Evolutionary conservation across 2,797 vertebrate genomes (phyloP).

Genomic region (Morelia viridis): DNA sequence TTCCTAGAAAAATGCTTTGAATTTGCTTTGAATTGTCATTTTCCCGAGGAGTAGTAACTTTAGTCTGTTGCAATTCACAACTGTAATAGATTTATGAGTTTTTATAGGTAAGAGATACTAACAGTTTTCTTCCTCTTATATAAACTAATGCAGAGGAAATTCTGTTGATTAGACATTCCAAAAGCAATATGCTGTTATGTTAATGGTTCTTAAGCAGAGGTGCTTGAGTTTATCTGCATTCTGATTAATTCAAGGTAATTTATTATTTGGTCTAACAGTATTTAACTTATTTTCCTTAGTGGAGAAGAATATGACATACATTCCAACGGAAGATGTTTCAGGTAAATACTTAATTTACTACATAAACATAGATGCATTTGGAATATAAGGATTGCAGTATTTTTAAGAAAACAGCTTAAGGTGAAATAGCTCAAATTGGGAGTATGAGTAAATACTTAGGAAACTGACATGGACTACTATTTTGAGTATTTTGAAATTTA

Average conservation of each 20-base stretch:
- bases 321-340: constrained; percentile 76
- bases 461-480: not conserved
- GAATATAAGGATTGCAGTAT: not conserved
- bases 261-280: not conserved
- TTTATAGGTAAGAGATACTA: not conserved
- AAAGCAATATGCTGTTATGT: not conserved
- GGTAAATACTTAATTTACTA: constrained; percentile 62
- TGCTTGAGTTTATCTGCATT: not conserved
- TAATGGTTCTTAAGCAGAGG: too few species aligned
- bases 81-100: not conserved
- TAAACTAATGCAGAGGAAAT: not conserved
- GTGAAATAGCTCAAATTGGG: not conserved
- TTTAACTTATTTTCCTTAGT: constrained; percentile 62
- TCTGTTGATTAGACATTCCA: not conserved
- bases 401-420: not conserved
- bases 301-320: constrained; percentile 76
- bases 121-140: not conserved
- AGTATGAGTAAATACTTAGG: not conserved
- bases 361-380: not conserved
- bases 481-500: not conserved
- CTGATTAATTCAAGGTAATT: not conserved
- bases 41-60: not conserved
- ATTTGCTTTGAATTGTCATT: not conserved
- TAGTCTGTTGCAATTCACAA: not conserved
- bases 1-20: constrained; percentile 13